Percentiles rank a stretch among this genome's conserved stretches.
Evolutionary conservation across 2,797 vertebrate genomes (phyloP).

Genomic region (Buphagus erythrorhynchus): DNA sequence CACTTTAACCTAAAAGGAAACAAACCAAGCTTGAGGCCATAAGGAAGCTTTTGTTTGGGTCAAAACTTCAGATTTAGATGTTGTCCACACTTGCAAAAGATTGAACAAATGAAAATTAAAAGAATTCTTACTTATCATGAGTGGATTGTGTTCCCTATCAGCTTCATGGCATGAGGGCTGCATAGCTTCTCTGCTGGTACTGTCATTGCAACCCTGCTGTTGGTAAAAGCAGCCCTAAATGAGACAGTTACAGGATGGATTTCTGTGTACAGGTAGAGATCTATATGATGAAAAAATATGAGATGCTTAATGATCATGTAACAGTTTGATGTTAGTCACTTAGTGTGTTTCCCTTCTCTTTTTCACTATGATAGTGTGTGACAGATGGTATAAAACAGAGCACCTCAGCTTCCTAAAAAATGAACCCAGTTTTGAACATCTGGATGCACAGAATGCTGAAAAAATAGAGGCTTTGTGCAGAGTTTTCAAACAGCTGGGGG

Average conservation of each 20-base stretch:
- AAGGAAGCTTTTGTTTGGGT: neutral
- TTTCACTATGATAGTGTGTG: neutral
- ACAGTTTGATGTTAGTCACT: neutral
- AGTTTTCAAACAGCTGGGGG: neutral
- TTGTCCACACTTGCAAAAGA: neutral
- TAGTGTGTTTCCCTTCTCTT: neutral
- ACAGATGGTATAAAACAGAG: neutral
- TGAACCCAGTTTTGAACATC: neutral
- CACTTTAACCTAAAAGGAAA: neutral
- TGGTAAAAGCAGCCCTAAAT: neutral
- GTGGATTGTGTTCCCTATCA: neutral
- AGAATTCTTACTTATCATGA: neutral
- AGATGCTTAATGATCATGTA: neutral
- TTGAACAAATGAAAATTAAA: neutral
- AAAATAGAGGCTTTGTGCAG: neutral
- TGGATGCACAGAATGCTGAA: neutral
- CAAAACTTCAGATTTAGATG: neutral
- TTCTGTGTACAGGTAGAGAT: neutral
- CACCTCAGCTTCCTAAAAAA: neutral
- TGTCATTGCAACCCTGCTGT: neutral
- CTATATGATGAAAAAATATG: neutral
- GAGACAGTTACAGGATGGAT: neutral
- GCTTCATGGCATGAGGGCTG: neutral
- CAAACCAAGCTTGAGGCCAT: accelerated
- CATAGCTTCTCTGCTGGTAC: neutral